A percentile compares a stretch with the other conserved stretches of the same genome.
These are phyloP conservation scores for Melinaea menophilus DNA, from an alignment of 2,888 invertebrate species.

Conservation along the genomic window DNA sequence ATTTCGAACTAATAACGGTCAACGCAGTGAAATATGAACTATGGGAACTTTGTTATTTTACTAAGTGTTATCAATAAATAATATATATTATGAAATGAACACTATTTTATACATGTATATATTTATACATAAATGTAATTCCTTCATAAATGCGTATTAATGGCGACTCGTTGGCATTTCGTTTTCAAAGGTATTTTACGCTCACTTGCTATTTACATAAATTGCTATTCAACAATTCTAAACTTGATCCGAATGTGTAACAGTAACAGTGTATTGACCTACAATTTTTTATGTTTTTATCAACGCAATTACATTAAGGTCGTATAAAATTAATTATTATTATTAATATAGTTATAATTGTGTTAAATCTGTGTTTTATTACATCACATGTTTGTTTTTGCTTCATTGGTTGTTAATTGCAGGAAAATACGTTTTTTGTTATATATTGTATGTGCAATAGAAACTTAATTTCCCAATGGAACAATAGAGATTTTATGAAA, in stretches of 20 bases:
- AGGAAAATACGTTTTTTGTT: slow-evolving; percentile 15
- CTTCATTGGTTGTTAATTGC: neutral
- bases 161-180: slow-evolving; percentile 31
- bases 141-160: slow-evolving; percentile 21
- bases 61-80: too few relatives aligned
- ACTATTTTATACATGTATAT: too few relatives aligned
- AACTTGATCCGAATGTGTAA: slow-evolving; percentile 50
- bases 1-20: too few relatives aligned
- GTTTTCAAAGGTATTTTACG: slow-evolving; percentile 37
- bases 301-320: neutral
- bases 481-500: slow-evolving; percentile 28
- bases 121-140: slow-evolving; percentile 11
- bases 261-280: slow-evolving; percentile 52
- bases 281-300: slow-evolving; percentile 31
- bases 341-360: neutral
- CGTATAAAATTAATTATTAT: neutral
- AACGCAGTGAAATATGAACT: too few relatives aligned
- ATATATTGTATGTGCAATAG: slow-evolving; percentile 33
- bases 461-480: slow-evolving; percentile 40
- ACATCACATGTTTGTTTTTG: neutral
- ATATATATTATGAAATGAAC: too few relatives aligned
- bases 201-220: slow-evolving; percentile 47
- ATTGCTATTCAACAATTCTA: slow-evolving; percentile 42
- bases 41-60: too few relatives aligned
- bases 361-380: neutral